A percentile compares a stretch with the other conserved stretches of the same genome.
These are phyloP conservation scores for Uria lomvia DNA, from an alignment of 2,113 vertebrate species.

Conservation along the genomic window DNA sequence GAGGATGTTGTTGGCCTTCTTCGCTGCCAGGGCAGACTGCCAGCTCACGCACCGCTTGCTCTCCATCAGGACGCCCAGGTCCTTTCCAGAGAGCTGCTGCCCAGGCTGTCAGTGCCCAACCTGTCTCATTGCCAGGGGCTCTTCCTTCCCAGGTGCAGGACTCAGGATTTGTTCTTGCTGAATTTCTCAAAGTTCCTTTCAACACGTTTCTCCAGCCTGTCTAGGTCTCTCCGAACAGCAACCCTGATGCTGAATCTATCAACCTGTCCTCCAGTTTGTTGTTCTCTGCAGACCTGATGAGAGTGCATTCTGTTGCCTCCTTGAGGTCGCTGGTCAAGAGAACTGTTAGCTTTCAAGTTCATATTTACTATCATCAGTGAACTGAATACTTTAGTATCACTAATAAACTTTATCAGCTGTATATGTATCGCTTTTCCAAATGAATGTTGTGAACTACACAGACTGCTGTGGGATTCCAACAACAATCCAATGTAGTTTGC, in stretches of 20 bases:
- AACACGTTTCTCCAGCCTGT: background rate
- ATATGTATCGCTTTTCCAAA: background rate
- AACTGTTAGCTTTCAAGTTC: background rate
- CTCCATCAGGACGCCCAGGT: background rate
- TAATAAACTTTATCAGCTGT: background rate
- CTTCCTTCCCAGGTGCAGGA: background rate
- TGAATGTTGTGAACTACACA: background rate
- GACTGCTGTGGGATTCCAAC: background rate
- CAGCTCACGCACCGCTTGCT: background rate
- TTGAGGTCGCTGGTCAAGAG: background rate
- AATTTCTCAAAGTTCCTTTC: background rate
- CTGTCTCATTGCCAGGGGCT: background rate
- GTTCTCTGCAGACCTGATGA: background rate
- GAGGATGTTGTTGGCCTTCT: background rate
- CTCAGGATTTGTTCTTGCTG: background rate
- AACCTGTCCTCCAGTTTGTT: background rate
- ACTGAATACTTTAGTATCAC: background rate
- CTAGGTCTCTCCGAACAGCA: background rate
- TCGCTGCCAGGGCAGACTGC: background rate
- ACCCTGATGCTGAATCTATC: background rate
- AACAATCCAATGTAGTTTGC: background rate
- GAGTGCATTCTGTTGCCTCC: background rate
- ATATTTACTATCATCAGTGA: background rate
- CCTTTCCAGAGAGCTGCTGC: background rate
- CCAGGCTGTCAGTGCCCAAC: background rate